These are phyloP conservation scores for Propithecus deckenii DNA, from an alignment of 2,797 vertebrate genomes.

Conservation along the genomic window DNA sequence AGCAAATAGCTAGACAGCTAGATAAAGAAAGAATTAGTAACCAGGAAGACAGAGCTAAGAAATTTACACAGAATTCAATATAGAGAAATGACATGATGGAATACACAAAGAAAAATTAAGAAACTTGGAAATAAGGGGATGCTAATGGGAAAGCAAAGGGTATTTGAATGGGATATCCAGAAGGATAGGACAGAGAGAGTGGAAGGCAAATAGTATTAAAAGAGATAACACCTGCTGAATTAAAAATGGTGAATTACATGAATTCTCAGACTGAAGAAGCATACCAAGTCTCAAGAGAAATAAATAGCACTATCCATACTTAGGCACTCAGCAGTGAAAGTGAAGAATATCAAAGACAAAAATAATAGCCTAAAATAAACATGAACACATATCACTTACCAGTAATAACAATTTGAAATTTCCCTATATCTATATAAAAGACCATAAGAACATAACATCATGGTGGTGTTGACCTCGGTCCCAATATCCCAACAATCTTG, in stretches of 20 bases:
- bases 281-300: not conserved
- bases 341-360: not conserved
- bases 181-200: not conserved
- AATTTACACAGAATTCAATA: not conserved
- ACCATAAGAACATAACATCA: not conserved
- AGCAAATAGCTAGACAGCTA: not conserved
- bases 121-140: not conserved
- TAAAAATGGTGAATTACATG: not conserved
- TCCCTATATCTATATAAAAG: not conserved
- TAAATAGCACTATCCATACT: not conserved
- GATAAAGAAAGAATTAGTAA: not conserved
- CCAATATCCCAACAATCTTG: not conserved
- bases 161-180: not conserved
- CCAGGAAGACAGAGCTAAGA: not conserved
- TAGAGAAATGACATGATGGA: not conserved
- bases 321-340: not conserved
- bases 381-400: not conserved
- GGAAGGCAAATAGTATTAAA: no score
- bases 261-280: not conserved
- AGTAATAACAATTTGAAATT: not conserved
- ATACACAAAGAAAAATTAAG: not conserved
- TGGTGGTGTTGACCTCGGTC: not conserved
- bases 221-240: not conserved
- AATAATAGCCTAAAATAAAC: not conserved
- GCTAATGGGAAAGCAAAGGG: not conserved